These are phyloP conservation scores for Xenotilapia longispinis DNA, from an alignment of 2,113 vertebrate species.

Conservation along the genomic window DNA sequence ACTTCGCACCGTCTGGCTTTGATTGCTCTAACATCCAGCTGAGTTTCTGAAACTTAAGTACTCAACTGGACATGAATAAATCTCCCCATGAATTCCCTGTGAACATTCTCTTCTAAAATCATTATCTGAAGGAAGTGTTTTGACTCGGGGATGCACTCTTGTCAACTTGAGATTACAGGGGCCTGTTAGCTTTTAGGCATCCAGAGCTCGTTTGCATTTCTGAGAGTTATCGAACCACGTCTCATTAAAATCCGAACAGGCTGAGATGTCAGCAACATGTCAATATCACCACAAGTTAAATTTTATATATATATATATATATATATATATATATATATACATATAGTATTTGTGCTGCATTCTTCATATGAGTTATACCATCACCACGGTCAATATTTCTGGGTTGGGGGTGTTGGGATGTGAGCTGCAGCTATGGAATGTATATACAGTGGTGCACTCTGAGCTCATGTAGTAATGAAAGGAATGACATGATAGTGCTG, in stretches of 20 bases:
- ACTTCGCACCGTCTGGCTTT: not conserved
- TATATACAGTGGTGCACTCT: constrained; percentile 23
- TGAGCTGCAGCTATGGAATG: not conserved
- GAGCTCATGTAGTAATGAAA: constrained; percentile 54
- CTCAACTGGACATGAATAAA: constrained; percentile 25
- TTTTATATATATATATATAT: not conserved
- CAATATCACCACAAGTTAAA: constrained; percentile 44
- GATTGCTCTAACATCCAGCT: not conserved
- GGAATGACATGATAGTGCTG: constrained; percentile 39
- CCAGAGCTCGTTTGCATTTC: constrained; percentile 61
- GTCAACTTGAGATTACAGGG: constrained; percentile 49
- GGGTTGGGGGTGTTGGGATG: not conserved
- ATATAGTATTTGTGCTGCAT: constrained; percentile 21
- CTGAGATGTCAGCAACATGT: constrained; percentile 44
- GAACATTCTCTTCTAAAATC: constrained; percentile 1
- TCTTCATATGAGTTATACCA: constrained; percentile 34
- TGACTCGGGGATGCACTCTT: constrained; percentile 32
- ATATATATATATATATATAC: not conserved
- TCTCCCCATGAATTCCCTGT: not conserved
- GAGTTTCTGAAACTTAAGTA: constrained; percentile 23
- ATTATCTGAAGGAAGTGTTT: constrained; percentile 50
- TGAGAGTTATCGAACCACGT: constrained; percentile 59
- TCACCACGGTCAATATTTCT: constrained; percentile 23
- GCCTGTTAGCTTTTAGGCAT: constrained; percentile 49
- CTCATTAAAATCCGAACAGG: constrained; percentile 62